Percentiles rank a stretch among this genome's conserved stretches.
Conservation (phyloP, 2,888 invertebrate genomes). For the Brachylomia viminalis region DNA sequence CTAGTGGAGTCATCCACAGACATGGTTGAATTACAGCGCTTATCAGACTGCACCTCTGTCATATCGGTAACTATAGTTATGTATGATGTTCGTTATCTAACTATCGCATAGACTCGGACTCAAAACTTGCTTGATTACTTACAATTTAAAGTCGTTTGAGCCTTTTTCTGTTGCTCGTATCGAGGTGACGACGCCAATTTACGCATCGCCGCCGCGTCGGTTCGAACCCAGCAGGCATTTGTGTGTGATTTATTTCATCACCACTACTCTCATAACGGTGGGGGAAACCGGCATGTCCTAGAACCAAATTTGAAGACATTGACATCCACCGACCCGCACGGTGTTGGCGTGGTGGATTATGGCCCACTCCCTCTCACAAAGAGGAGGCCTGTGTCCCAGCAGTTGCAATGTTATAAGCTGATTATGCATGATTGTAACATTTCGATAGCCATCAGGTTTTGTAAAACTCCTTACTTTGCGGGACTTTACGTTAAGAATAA, state of each 20-base stretch:
- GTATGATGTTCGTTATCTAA: conserved; percentile 22
- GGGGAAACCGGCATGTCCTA: background rate
- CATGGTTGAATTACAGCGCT: conserved; percentile 12
- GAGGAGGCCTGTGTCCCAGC: background rate
- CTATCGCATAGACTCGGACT: background rate
- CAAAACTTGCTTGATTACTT: background rate
- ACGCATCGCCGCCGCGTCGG: background rate
- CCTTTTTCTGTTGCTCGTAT: background rate
- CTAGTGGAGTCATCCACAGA: background rate
- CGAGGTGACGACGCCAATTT: no score
- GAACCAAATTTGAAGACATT: background rate
- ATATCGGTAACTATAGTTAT: background rate
- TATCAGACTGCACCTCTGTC: conserved; percentile 41
- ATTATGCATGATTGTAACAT: background rate
- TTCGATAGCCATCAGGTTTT: background rate
- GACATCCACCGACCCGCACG: background rate
- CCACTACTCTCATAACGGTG: background rate
- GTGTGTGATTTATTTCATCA: background rate
- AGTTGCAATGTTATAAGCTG: background rate
- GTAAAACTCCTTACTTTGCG: background rate
- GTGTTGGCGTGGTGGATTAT: background rate
- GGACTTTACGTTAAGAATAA: no score
- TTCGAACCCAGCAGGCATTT: no score
- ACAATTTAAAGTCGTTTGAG: background rate
- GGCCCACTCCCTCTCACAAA: background rate